Evolutionary conservation across 1,140 invertebrate genomes (phyloP), one percentile per base, ranked within the genome.

Genomic region (Meloidogyne floridensis): DNA sequence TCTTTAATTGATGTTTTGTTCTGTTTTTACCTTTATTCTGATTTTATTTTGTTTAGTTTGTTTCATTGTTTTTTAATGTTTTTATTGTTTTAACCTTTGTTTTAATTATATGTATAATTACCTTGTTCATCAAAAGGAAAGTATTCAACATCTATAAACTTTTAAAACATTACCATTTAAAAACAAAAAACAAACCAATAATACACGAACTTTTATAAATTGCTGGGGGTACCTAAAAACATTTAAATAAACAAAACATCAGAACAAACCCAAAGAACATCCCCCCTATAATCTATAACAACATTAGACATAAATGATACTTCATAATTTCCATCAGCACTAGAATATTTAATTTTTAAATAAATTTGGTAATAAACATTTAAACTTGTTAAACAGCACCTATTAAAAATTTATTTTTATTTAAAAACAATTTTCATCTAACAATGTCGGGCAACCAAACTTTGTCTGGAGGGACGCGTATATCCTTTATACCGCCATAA

Each of bases 141-240:
- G 71, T 87, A 88, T 70, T 90, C 87, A 18, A 88, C 88, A 78
- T 88, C 86, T 86, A 72, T 47, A 65, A 13, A 77, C 8, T 71
- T 43, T 59, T n/a, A 42, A 71, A 18, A 54, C 3, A 51, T 10
- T 18, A 11, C 51, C 11, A 18, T 53, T 70, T 65, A 65, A 53
- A 51, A 70, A 70, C 20, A 43, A 11, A 43, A 11, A 20, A 15
- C 18, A 51, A n/a, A 83, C 82, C 82, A 70, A 99, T 99, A 18
- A 95, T 97, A 91, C 98, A 99, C 69, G 96, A 98, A 91, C 95
- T 97, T 93, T 98, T 93, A 91, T 98, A 99, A 90, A 99, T 99
- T 65, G 97, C 96, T 32, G 97, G 97, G 0, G 97, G 97, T 13
- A 76, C 82, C 71, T 65, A 43, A 69, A 77, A 65, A 18, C 2